Percentiles rank a stretch among this genome's conserved stretches.
Evolutionary conservation across 2,797 vertebrate genomes (phyloP).

Genomic region (Acestrorhynchus altus): DNA sequence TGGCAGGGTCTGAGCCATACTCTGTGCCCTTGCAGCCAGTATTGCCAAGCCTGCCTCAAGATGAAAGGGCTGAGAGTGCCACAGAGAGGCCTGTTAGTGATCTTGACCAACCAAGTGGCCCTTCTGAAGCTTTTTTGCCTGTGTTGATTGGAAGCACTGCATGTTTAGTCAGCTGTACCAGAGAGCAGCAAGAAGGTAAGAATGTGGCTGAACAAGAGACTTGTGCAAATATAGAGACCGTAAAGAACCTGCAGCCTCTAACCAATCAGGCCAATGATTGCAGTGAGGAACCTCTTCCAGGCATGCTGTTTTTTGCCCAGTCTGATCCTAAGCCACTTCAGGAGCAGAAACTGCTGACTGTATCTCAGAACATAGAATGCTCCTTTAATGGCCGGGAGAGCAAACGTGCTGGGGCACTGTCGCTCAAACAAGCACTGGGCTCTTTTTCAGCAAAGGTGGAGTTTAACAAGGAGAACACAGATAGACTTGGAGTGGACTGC

Average conservation of each 20-base stretch:
- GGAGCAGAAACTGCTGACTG: constrained; percentile 9
- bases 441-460: neutral
- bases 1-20: constrained; percentile 69
- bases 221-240: constrained; percentile 6
- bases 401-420: constrained; percentile 16
- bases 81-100: constrained; percentile 13
- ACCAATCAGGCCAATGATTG: constrained; percentile 20
- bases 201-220: constrained; percentile 24
- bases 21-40: constrained; percentile 39
- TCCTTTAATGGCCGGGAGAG: constrained; percentile 10
- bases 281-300: constrained; percentile 84
- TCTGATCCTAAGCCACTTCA: constrained; percentile 38
- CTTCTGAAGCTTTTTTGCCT: constrained; percentile 23
- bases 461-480: constrained; percentile 8
- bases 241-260: constrained; percentile 23
- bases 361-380: constrained; percentile 18
- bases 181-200: constrained; percentile 16
- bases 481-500: neutral
- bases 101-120: constrained; percentile 15
- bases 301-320: constrained; percentile 84
- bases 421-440: constrained; percentile 10
- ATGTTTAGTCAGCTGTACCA: constrained; percentile 13
- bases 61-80: constrained; percentile 6
- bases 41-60: constrained; percentile 14
- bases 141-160: neutral